Conservation (phyloP, 1,140 invertebrate genomes). For the Bombyx mandarina region DNA sequence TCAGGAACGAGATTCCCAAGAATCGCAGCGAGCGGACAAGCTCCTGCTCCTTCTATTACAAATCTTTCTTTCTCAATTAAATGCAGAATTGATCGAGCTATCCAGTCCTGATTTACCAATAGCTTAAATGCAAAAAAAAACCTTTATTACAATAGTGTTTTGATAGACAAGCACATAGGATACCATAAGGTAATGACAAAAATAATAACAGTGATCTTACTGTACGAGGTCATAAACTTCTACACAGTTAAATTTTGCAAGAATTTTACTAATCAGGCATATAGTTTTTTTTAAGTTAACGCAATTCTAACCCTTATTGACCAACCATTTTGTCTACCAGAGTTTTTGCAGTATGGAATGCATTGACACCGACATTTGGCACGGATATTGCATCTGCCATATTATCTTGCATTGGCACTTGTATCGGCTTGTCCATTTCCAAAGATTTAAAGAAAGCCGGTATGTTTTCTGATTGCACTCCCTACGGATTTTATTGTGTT, state of each 20-base stretch:
- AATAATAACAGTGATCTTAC: no score
- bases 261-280: no score
- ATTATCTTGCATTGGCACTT: constrained; percentile 67
- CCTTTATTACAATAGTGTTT: neutral
- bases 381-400: constrained; percentile 80
- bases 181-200: no score
- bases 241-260: no score
- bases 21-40: constrained; percentile 78
- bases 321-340: constrained; percentile 77
- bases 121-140: constrained; percentile 29
- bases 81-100: constrained; percentile 79
- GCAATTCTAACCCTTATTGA: no score
- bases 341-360: constrained; percentile 73
- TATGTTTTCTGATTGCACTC: constrained; percentile 78
- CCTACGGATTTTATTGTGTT: constrained; percentile 34
- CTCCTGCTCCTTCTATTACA: constrained; percentile 82
- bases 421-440: constrained; percentile 71
- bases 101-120: constrained; percentile 73
- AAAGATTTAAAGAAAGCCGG: constrained; percentile 76
- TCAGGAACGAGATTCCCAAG: constrained; percentile 77
- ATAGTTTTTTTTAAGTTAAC: no score
- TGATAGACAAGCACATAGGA: no score
- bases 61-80: constrained; percentile 79
- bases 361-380: constrained; percentile 77
- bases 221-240: no score